Evolutionary conservation across 2,113 vertebrate genomes (phyloP).

Genomic region (Leptocoma aspasia): DNA sequence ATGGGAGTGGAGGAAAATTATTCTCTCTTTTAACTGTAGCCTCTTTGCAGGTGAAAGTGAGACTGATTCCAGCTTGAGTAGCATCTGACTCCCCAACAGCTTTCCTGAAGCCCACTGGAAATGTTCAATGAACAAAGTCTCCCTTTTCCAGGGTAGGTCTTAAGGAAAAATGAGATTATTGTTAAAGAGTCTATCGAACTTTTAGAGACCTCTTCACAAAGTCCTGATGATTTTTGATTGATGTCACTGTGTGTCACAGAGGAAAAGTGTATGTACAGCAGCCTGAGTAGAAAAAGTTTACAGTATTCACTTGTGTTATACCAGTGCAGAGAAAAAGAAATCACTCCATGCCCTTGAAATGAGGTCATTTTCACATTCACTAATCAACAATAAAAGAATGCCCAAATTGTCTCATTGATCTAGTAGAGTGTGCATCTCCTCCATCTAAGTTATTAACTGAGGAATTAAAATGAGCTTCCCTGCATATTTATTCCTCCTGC

Average conservation of each 20-base stretch:
- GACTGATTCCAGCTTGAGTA: neutral
- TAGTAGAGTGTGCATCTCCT: conserved; percentile 23
- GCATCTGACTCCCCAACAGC: neutral
- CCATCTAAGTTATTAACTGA: conserved; percentile 46
- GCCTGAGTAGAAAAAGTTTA: neutral
- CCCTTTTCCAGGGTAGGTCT: neutral
- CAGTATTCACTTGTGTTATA: neutral
- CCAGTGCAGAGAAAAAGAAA: conserved; percentile 17
- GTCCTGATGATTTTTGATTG: neutral
- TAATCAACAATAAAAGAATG: conserved; percentile 67
- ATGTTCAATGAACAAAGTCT: neutral
- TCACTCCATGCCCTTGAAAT: conserved; percentile 43
- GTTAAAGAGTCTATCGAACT: neutral
- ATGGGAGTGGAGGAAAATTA: neutral
- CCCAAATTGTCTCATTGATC: conserved; percentile 59
- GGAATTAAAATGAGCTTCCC: conserved; percentile 57
- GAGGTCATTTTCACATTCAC: conserved; percentile 68
- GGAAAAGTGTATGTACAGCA: neutral
- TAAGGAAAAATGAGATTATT: neutral
- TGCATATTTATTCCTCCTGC: conserved; percentile 17
- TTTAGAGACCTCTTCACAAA: neutral
- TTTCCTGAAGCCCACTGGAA: neutral
- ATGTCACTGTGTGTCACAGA: neutral
- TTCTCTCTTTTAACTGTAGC: neutral
- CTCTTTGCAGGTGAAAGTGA: neutral